These are phyloP conservation scores for Poecilobothrus nobilitatus DNA, from an alignment of 2,888 invertebrate species.

Conservation along the genomic window DNA sequence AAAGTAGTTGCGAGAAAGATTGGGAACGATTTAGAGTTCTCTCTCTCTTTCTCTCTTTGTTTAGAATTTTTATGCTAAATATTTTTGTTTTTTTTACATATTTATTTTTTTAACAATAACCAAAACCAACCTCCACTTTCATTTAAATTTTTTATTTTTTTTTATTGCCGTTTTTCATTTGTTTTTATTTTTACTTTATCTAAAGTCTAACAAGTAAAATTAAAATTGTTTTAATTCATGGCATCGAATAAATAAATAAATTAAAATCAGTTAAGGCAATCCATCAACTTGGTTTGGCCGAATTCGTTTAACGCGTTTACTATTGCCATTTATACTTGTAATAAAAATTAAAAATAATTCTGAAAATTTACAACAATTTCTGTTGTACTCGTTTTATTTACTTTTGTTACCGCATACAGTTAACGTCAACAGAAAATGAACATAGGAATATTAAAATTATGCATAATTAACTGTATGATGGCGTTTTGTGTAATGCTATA, in stretches of 20 bases:
- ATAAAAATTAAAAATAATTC: background rate
- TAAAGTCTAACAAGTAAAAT: slow-evolving; percentile 3
- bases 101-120: no score
- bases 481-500: no score
- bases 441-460: no score
- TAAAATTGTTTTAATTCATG: slow-evolving; percentile 19
- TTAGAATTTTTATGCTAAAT: no score
- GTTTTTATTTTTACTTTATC: background rate
- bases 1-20: no score
- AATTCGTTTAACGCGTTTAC: background rate
- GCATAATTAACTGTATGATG: no score
- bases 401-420: background rate
- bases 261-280: slow-evolving; percentile 24
- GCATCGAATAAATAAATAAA: slow-evolving; percentile 24
- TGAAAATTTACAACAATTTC: background rate
- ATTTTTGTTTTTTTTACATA: no score
- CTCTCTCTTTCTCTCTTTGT: no score
- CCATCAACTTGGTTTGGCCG: slow-evolving; percentile 19
- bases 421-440: no score
- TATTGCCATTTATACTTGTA: background rate
- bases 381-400: background rate
- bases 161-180: background rate
- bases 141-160: no score
- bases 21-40: no score
- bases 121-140: no score